These are phyloP conservation scores for Plagodis pulveraria DNA, from an alignment of 2,888 invertebrate species.

Conservation along the genomic window DNA sequence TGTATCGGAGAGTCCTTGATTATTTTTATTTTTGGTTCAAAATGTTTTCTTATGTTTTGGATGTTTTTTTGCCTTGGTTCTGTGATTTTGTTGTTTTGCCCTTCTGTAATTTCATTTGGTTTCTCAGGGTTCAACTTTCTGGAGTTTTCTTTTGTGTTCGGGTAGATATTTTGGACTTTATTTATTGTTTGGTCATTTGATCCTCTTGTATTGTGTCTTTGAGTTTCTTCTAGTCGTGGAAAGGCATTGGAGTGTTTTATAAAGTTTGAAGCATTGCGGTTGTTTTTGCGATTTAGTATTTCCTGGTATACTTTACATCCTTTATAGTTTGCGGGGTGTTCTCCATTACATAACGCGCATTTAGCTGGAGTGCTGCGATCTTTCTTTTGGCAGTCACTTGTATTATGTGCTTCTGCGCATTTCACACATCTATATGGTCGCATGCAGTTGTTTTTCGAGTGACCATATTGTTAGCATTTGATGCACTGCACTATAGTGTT, in stretches of 20 bases:
- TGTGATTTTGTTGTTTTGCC: too few relatives aligned
- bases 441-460: slow-evolving; percentile 8
- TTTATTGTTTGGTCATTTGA: background rate
- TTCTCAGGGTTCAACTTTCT: too few relatives aligned
- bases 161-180: background rate
- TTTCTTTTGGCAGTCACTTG: slow-evolving; percentile 7
- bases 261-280: background rate
- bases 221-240: background rate
- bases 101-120: too few relatives aligned
- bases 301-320: background rate
- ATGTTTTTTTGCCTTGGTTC: too few relatives aligned
- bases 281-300: background rate
- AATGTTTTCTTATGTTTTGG: too few relatives aligned
- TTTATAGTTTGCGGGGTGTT: background rate
- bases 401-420: slow-evolving; percentile 12
- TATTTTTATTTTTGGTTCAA: too few relatives aligned
- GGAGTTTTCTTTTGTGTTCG: too few relatives aligned
- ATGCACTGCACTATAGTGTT: slow-evolving; percentile 4
- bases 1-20: too few relatives aligned
- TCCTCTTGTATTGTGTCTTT: background rate
- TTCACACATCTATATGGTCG: slow-evolving; percentile 13
- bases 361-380: slow-evolving; percentile 8
- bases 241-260: background rate
- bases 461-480: slow-evolving; percentile 9
- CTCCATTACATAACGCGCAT: background rate